Evolutionary conservation across 2,888 invertebrate genomes (phyloP), one percentile per base, ranked within the genome.

Genomic region (Protonemura montana): DNA sequence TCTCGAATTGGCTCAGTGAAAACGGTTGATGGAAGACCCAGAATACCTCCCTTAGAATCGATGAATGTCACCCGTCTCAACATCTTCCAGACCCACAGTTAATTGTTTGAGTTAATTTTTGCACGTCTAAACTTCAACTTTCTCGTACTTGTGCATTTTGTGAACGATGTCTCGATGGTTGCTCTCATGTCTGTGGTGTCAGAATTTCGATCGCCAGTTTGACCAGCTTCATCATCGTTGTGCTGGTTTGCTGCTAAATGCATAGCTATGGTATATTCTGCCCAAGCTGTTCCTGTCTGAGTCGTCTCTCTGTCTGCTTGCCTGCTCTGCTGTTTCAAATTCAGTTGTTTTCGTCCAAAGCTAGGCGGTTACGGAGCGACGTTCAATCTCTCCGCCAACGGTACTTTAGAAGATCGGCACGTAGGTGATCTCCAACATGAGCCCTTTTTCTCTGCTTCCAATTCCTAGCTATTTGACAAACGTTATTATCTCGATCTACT

Each of bases 301-400:
- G 59, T 59, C 59, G 13, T 59, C 59, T n/a, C n/a, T 59, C 59
- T 59, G 59, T 59, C 59, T 59, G 59, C 59, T 59, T 59, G 59
- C 59, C 59, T 59, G 59, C 59, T 59, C 59, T 59, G 13, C 59
- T 59, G 16, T 59, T 35, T 59, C 59, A 10, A 10, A 21, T 21
- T 59, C 59, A 59, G 59, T 21, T 59, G 59, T 59, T 59, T 59
- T 21, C 59, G 1, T 59, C 13, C 59, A 59, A 21, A 21, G 59
- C 59, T 10, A 59, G 16, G 16, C 21, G 21, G 21, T 59, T 59
- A 59, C 21, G 16, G 21, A 59, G 59, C 1, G 59, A 59, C 21
- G 21, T 10, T 10, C 59, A 59, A 59, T 59, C 59, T 16, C 59
- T 59, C 59, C 59, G 21, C 16, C 59, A 41, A 13, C 41, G 41